Percentiles rank a stretch among this genome's conserved stretches.
Conservation (phyloP, 2,888 invertebrate genomes). For the Alloplasta piceator region DNA sequence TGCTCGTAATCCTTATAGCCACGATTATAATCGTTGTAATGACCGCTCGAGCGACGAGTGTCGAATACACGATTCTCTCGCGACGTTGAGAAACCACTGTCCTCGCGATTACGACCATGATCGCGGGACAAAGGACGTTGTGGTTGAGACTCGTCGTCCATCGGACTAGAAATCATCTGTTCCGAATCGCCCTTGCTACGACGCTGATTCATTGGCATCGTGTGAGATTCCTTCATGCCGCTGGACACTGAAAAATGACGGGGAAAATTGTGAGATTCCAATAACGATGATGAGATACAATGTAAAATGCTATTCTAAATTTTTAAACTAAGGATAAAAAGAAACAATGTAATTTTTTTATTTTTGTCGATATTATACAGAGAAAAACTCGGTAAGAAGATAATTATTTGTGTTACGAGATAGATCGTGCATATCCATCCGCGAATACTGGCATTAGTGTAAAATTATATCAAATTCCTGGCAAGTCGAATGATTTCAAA, state of each 20-base stretch:
- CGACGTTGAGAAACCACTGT: constrained; percentile 71
- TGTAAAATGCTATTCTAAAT: no score
- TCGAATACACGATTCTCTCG: constrained; percentile 76
- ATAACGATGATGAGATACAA: no score
- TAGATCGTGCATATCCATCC: no score
- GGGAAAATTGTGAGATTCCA: no score
- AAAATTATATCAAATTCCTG: no score
- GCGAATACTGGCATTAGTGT: no score
- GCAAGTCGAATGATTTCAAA: no score
- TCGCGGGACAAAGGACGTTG: constrained; percentile 75
- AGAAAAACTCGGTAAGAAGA: no score
- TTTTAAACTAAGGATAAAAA: no score
- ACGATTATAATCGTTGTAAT: constrained; percentile 75
- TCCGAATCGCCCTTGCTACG: constrained; percentile 80
- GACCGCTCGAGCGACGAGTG: constrained; percentile 73
- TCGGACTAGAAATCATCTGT: constrained; percentile 71
- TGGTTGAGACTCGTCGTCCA: constrained; percentile 76
- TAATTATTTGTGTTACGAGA: no score
- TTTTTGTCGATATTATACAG: background rate
- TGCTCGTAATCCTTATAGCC: constrained; percentile 80
- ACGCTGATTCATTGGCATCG: constrained; percentile 73
- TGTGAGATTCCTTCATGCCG: constrained; percentile 75
- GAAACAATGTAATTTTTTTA: background rate
- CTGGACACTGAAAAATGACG: constrained; percentile 69
- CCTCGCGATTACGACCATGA: constrained; percentile 76